phyloP scores from a whole-genome alignment of 1,140 invertebrate genomes.

The Argopecten irradians region DNA sequence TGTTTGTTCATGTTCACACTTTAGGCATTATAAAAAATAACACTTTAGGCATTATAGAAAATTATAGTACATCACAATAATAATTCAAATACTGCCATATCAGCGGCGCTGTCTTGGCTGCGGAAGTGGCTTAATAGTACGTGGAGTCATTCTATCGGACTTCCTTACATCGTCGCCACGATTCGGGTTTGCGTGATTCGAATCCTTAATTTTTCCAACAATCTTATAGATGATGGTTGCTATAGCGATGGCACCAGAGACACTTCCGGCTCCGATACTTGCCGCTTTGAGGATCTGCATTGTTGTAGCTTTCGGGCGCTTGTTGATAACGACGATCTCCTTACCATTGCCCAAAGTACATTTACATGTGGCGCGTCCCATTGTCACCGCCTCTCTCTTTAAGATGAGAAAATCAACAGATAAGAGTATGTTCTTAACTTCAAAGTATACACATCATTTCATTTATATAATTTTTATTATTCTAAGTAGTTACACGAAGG shows the following conservation, averaged over 20 bases:
- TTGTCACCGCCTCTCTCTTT: conserved; percentile 33
- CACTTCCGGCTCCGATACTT: conserved; percentile 49
- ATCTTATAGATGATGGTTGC: conserved; percentile 46
- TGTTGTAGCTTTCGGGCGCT: conserved; percentile 44
- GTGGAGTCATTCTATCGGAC: not conserved
- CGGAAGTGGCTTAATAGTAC: not conserved
- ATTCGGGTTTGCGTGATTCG: not conserved
- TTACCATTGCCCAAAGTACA: conserved; percentile 32
- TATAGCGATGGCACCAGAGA: conserved; percentile 40
- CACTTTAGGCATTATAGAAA: no score
- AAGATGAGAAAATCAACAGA: no score
- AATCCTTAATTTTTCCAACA: conserved; percentile 31
- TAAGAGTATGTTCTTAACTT: no score
- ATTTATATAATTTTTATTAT: no score
- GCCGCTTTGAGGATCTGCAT: conserved; percentile 42
- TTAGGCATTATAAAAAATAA: no score
- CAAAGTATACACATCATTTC: no score
- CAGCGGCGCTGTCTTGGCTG: not conserved
- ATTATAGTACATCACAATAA: no score
- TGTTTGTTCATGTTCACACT: no score
- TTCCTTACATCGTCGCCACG: not conserved
- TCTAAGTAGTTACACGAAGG: no score
- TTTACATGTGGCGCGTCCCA: conserved; percentile 40
- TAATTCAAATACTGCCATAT: no score
- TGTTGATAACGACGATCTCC: conserved; percentile 32